phyloP scores from a whole-genome alignment of 2,797 vertebrate species.

The Manis crassicaudata region DNA sequence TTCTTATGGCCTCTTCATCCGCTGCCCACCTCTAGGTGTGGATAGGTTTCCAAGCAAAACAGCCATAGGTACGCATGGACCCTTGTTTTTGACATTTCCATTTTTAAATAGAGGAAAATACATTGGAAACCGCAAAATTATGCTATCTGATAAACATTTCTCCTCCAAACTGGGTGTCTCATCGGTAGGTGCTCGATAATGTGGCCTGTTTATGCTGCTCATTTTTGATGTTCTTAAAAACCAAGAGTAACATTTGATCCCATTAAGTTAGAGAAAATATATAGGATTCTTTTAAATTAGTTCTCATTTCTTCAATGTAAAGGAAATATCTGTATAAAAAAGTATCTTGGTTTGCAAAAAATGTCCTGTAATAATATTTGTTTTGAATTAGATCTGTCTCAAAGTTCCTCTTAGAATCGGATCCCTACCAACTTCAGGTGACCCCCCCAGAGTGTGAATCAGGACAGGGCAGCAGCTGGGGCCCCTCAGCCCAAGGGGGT shows the following conservation, averaged over 20 bases:
- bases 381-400: not conserved
- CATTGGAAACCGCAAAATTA: not conserved
- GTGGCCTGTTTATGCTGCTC: not conserved
- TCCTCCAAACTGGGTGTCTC: not conserved
- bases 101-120: constrained; percentile 1
- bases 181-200: not conserved
- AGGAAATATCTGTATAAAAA: not conserved
- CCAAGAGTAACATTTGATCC: not conserved
- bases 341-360: not conserved
- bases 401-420: not conserved
- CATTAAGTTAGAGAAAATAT: not conserved
- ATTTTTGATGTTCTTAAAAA: not conserved
- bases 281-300: not conserved
- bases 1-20: not conserved
- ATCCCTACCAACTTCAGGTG: not conserved
- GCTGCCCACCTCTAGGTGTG: not conserved
- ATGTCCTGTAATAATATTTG: not conserved
- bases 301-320: not conserved
- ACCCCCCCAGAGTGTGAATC: not conserved
- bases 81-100: not conserved
- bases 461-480: not conserved
- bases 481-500: not conserved
- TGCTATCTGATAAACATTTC: not conserved
- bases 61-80: not conserved
- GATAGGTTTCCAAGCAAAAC: not conserved